Evolutionary conservation across 1,140 invertebrate genomes (phyloP), one percentile per base, ranked within the genome.

Genomic region (Trachymyrmex septentrionalis): DNA sequence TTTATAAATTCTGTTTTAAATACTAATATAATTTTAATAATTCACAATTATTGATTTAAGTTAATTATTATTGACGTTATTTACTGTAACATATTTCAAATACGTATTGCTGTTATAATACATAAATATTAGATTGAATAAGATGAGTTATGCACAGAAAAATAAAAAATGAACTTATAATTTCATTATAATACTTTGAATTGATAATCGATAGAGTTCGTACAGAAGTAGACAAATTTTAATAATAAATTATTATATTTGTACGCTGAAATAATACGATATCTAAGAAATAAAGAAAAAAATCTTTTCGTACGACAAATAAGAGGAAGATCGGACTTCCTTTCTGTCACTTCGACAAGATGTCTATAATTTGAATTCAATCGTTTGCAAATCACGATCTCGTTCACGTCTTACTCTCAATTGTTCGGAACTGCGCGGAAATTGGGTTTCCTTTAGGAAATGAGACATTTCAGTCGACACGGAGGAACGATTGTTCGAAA

Each of bases 341-440:
- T 16, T 76, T 34, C 30, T 44, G 30, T 12, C 14, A 69, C 7
- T 71, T 78, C 55, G 78, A 67, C 61, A 61, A 30, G 53, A 87
- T 34, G 59, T 72, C 50, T 55, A 88, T 81, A 90, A 90, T 90
- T 88, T 81, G 48, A 78, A 90, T 90, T 87, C 86, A 67, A 90
- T 90, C 86, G 78, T 88, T 90, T 82, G 81, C 86, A 82, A 90
- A 90, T 86, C 81, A 72, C 81, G 61, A 87, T 61, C 72, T 85
- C 67, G 44, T 89, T 80, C 80, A 19, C 50, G 48, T 87, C 81
- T 85, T 90, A 61, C n/a, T 53, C 81, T 16, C 50, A 67, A 85
- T 85, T 64, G 59, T 75, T 88, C 84, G 78, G 27, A 34, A 61
- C 57, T 86, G 80, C 64, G 55, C 66, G 86, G 87, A 90, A 88